Evolutionary conservation across 2,888 invertebrate genomes (phyloP).

Genomic region (Drosophila neonasuta): DNA sequence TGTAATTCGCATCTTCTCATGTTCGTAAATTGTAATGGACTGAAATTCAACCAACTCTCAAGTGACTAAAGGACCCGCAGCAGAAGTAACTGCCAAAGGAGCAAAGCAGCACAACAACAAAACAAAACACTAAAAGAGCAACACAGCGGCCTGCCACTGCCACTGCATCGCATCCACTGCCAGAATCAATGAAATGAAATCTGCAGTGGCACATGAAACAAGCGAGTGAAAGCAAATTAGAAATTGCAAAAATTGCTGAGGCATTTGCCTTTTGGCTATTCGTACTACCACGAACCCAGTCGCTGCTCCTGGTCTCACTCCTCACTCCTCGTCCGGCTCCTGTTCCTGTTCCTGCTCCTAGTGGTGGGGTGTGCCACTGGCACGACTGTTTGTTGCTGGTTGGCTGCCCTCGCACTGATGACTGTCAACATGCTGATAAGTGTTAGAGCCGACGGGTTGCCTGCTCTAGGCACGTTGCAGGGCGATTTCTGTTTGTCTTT

Average conservation of each 20-base stretch:
- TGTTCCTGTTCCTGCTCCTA: conserved; percentile 15
- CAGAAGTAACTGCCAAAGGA: not conserved
- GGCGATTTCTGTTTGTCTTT: conserved; percentile 19
- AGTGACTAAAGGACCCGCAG: not conserved
- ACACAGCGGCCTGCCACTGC: not conserved
- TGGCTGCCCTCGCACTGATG: conserved; percentile 33
- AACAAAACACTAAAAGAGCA: conserved; percentile 1
- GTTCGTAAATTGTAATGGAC: conserved; percentile 10
- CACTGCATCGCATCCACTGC: conserved; percentile 2
- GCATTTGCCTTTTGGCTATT: conserved; percentile 31
- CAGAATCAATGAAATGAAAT: conserved; percentile 48
- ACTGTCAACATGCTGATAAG: conserved; percentile 67
- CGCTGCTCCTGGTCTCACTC: conserved; percentile 8
- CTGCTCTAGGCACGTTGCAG: conserved; percentile 30
- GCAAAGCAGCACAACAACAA: not conserved
- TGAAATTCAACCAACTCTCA: conserved; percentile 4
- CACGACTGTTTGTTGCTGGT: conserved; percentile 19
- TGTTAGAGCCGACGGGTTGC: conserved; percentile 39
- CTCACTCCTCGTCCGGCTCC: not conserved
- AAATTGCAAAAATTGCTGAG: conserved; percentile 49
- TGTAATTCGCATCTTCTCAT: conserved; percentile 10
- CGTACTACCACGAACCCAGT: not conserved
- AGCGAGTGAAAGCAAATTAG: conserved; percentile 55
- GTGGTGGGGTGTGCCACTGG: conserved; percentile 7
- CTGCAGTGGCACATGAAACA: conserved; percentile 47